Evolutionary conservation across 2,888 invertebrate genomes (phyloP), one percentile per base, ranked within the genome.

Genomic region (Incurvaria masculella): DNA sequence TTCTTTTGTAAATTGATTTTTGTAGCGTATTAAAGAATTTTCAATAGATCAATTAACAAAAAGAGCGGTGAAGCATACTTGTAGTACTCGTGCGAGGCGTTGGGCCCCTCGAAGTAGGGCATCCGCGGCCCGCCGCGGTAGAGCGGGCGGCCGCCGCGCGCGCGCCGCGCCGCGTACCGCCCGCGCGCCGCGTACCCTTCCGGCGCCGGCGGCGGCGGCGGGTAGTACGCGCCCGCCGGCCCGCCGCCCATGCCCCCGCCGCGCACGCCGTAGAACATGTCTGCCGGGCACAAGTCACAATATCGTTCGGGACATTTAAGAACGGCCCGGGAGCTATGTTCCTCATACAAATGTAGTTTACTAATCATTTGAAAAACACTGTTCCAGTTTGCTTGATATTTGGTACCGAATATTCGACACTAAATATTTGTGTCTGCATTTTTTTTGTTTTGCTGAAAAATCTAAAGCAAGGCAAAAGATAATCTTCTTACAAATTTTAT

Each of bases 81-180:
- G 55, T 73, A 72, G 51, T 75, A 74, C 62, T 68, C 68, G 0
- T 65, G 66, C 51, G 64, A 69, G 48, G 75, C 72, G 53, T 70
- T 71, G 0, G 76, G 73, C 2, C 75, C 74, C 40, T 74, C 69
- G 63, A 72, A 76, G 69, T 66, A 68, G 0, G 75, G 75, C 68
- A 76, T 64, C 26, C 68, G 54, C 26, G 64, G 53, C 16, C 62
- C 49, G 50, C 62, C 65, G 26, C 50, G 63, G 55, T 56, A 63
- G 42, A 52, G 62, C 55, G 53, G 58, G 55, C 44, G 62, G 42
- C 61, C 50, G 33, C 11, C 26, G 14, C 50, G 53, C 11, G 47
- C 53, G 14, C 61, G 56, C 49, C 51, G 47, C 40, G 52, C 51
- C 4, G 55, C 52, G 42, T 55, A 54, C 14, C 58, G 51, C 46